Evolutionary conservation across 2,113 vertebrate species (phyloP), one percentile per base, ranked within the genome.

Genomic region (Platysteira castanea): DNA sequence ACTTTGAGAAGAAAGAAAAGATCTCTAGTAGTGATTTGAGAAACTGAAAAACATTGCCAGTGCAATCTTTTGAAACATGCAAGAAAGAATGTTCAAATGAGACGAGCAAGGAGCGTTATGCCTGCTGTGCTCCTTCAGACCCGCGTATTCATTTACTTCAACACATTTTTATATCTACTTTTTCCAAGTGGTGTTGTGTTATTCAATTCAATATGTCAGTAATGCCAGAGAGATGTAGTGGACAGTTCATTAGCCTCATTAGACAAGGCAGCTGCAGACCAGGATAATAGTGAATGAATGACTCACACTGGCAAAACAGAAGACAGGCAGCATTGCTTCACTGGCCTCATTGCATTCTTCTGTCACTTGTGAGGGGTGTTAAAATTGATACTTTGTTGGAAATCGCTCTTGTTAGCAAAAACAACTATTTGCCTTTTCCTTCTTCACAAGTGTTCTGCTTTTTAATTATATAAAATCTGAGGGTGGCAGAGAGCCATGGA

Each of bases 171-270:
- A 21, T 33, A 52, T 37, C 20, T 67, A 8, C 27, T 56, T 73
- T 82, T 85, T 89, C 54, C 47, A 85, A 82, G 41, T 15, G n/a
- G 7, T 59, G 15, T 46, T 90, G 59, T 57, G 33, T 77, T 92
- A 44, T 35, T 92, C 50, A 76, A 35, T 78, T 70, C 22, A 3
- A 0, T 42, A 6, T 56, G 74, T 75, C 76, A 70, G 78, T 39
- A 77, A 84, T 53, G 75, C 65, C 82, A 85, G 85, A 87, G 56
- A 63, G 30, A 80, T 69, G 18, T 3, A 82, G 75, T 1, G 6
- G 64, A 39, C 82, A 84, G 68, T 87, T 96, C 77, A 73, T 97
- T 91, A 93, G 44, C 49, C 86, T 95, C 69, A 67, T 90, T 95
- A 77, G 39, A 52, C 27, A 52, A 52, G 67, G 84, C 93, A 96